Conservation (phyloP, 2,113 vertebrate genomes). For the Nasalis larvatus region DNA sequence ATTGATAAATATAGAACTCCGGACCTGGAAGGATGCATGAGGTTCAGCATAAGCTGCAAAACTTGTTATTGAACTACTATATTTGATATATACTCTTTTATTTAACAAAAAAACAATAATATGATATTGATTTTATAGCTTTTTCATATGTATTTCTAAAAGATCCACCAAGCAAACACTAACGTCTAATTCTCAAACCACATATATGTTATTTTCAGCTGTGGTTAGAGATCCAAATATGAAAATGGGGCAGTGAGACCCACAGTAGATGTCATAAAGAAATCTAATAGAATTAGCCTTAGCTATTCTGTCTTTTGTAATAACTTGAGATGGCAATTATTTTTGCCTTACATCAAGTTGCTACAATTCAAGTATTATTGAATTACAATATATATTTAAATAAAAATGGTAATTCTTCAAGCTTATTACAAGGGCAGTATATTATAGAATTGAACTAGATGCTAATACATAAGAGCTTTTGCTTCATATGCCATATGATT, state of each 20-base stretch:
- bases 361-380: slow-evolving; percentile 46
- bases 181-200: background rate
- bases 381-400: slow-evolving; percentile 67
- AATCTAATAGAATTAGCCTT: slow-evolving; percentile 66
- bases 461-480: slow-evolving; percentile 31
- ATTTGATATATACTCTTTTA: background rate
- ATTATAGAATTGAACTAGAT: slow-evolving; percentile 38
- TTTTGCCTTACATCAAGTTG: slow-evolving; percentile 54
- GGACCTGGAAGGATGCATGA: background rate
- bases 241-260: slow-evolving; percentile 20
- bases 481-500: background rate
- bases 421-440: slow-evolving; percentile 44
- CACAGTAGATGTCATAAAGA: slow-evolving; percentile 47
- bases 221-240: slow-evolving; percentile 12
- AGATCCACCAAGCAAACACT: background rate
- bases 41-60: background rate
- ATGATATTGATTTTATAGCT: background rate
- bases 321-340: slow-evolving; percentile 54
- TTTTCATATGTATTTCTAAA: slow-evolving; percentile 35
- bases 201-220: slow-evolving; percentile 37
- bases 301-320: slow-evolving; percentile 45
- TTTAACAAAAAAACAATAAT: background rate
- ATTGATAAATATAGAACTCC: background rate
- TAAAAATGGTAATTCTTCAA: slow-evolving; percentile 70
- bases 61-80: background rate